phyloP scores from a whole-genome alignment of 1,140 invertebrate genomes.

The Hirudo medicinalis region DNA sequence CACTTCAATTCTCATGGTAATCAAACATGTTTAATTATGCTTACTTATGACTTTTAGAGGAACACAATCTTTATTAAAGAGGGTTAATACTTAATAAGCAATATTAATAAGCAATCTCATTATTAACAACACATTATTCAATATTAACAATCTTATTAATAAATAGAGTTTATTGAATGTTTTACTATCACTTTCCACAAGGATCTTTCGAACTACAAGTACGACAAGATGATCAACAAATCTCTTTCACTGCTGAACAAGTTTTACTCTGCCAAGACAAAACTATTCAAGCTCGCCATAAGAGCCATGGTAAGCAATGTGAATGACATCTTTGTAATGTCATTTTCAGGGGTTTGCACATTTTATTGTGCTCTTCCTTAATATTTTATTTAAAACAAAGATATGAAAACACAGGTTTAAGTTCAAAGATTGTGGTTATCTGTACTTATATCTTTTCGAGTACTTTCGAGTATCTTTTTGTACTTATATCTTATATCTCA shows the following conservation, averaged over 20 bases:
- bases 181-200: neutral
- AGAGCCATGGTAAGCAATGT: conserved; percentile 12
- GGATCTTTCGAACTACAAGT: conserved; percentile 23
- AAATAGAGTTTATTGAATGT: neutral
- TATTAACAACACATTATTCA: too few species aligned
- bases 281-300: conserved; percentile 22
- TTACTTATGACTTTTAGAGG: neutral
- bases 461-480: too few species aligned
- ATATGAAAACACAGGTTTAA: too few species aligned
- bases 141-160: neutral
- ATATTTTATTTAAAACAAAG: too few species aligned
- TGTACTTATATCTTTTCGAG: too few species aligned
- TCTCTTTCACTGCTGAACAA: conserved; percentile 22
- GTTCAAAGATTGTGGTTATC: too few species aligned
- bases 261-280: conserved; percentile 21
- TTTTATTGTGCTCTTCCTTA: too few species aligned
- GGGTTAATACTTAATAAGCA: neutral
- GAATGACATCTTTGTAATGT: neutral
- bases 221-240: conserved; percentile 24
- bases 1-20: conserved; percentile 17
- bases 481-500: too few species aligned
- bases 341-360: neutral
- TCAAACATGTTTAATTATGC: neutral
- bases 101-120: neutral
- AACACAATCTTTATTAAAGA: neutral